Conservation (phyloP, 2,888 invertebrate species). For the Eurytoma californica region DNA sequence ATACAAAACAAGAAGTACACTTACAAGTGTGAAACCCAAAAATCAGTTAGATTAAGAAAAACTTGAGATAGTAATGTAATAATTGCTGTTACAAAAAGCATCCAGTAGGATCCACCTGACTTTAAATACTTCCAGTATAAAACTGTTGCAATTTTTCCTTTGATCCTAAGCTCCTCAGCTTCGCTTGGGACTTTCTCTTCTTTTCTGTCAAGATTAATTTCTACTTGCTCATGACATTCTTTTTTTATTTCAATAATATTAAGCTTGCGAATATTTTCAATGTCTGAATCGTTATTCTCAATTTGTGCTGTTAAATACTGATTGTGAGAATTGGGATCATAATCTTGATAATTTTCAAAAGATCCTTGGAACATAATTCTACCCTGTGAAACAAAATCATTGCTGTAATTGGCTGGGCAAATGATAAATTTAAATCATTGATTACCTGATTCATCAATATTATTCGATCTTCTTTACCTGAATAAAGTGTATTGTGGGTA, state of each 20-base stretch:
- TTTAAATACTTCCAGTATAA: constrained; percentile 83
- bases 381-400: constrained; percentile 75
- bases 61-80: constrained; percentile 82
- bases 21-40: constrained; percentile 88
- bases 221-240: not conserved
- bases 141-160: constrained; percentile 79
- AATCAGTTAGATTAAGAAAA: constrained; percentile 83
- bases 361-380: constrained; percentile 79
- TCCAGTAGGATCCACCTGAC: constrained; percentile 80
- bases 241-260: not conserved
- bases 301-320: constrained; percentile 4
- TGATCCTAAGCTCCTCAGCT: constrained; percentile 80
- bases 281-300: not conserved
- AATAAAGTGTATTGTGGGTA: constrained; percentile 84
- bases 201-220: constrained; percentile 57
- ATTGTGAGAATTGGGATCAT: constrained; percentile 66
- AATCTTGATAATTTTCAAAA: constrained; percentile 78
- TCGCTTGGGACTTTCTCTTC: constrained; percentile 74
- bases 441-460: constrained; percentile 66
- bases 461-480: constrained; percentile 74
- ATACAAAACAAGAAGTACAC: constrained; percentile 50
- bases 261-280: not conserved
- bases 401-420: not conserved
- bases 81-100: constrained; percentile 77
- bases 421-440: not conserved